Evolutionary conservation across 2,888 invertebrate genomes (phyloP), one percentile per base, ranked within the genome.

Genomic region (Lydus trimaculatus): DNA sequence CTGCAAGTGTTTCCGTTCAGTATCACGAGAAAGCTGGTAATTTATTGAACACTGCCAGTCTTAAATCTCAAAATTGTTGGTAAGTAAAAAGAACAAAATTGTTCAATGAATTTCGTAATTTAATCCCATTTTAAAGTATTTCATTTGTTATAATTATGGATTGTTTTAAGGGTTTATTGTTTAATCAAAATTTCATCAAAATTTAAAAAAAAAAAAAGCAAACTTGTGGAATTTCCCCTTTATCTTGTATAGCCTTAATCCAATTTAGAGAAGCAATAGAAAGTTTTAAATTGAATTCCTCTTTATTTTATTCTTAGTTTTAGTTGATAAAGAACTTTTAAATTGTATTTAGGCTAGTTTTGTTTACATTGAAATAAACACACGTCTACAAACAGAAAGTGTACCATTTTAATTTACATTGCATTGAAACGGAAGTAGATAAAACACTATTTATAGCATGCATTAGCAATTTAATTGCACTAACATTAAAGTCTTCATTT

Each of bases 41-140:
- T 72, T 82, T 87, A 33, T 84, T 87, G 77, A 85, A 87, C 75
- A 84, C 86, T 8, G 80, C 83, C 8, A 86, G 86, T 66, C 81
- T 89, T 17, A 85, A 85, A 72, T 84, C 84, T 31, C 87, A 86
- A 76, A 89, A 88, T 79, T 89, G 89, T 80, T 89, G 89, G 89
- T 88, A 79, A 85, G 85, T n/a, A n/a, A n/a, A n/a, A n/a, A n/a
- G n/a, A n/a, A n/a, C n/a, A n/a, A n/a, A n/a, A n/a, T n/a, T n/a
- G n/a, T n/a, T n/a, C n/a, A n/a, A n/a, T n/a, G n/a, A n/a, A n/a
- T n/a, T n/a, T n/a, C n/a, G n/a, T n/a, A n/a, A n/a, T n/a, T n/a
- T n/a, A n/a, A n/a, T n/a, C n/a, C n/a, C n/a, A n/a, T n/a, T n/a
- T n/a, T n/a, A n/a, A n/a, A n/a, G n/a, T n/a, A n/a, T n/a, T n/a